These are phyloP conservation scores for Amphipoea oculea DNA, from an alignment of 2,888 invertebrate species.

Conservation along the genomic window DNA sequence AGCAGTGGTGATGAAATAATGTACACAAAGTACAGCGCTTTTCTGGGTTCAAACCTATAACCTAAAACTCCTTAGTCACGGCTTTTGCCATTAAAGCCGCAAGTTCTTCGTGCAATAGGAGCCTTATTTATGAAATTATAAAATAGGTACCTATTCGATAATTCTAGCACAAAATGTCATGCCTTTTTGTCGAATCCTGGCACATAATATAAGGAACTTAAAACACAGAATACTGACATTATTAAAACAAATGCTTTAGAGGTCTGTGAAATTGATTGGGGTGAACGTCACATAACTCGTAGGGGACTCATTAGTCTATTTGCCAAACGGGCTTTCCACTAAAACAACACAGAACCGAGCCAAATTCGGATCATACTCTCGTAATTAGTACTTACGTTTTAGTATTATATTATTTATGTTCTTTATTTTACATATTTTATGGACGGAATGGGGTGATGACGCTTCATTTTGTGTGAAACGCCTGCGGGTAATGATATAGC, in stretches of 20 bases:
- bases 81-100: neutral
- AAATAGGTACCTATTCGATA: neutral
- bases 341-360: conserved; percentile 74
- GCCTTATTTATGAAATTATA: neutral
- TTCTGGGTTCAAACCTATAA: too few relatives aligned
- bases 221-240: conserved; percentile 4
- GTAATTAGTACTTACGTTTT: conserved; percentile 64
- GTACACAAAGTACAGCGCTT: neutral
- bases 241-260: conserved; percentile 32
- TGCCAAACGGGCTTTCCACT: conserved; percentile 76
- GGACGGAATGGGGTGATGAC: conserved; percentile 24
- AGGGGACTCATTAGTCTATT: conserved; percentile 76
- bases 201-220: neutral
- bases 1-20: neutral
- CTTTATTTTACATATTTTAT: conserved; percentile 40
- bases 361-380: conserved; percentile 72
- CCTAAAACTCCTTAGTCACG: neutral
- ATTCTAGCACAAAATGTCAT: neutral
- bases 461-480: conserved; percentile 39
- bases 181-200: neutral
- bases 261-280: conserved; percentile 62
- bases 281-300: conserved; percentile 64
- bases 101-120: neutral
- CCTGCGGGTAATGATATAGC: conserved; percentile 55
- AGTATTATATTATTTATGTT: conserved; percentile 57